Base-by-base conservation (phyloP, 2,113 vertebrate species). In the Okapia johnstoni region DNA sequence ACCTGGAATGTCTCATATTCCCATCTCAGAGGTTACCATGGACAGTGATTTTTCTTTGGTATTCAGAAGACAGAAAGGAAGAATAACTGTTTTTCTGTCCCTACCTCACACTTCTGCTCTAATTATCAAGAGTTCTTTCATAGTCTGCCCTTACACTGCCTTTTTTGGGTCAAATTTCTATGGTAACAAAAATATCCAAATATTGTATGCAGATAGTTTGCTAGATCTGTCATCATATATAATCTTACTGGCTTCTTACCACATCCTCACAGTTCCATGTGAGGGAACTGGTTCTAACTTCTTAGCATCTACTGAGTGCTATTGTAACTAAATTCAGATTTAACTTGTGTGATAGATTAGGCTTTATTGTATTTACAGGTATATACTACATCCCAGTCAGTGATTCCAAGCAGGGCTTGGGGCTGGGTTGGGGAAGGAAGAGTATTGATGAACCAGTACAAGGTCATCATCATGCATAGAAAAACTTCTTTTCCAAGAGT, bases 301-400 rank as follows among this genome's bases (percentile, higher is more conserved):
- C 61, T 76, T 63, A 94, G 28, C 43, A 55, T 92, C 61, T 40
- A 87, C 19, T 90, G 63, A 43, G 46, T 61, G 23, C 10, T 85
- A 21, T 76, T 96, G 19, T 57, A 84, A 88, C 89, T 92, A 93
- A 90, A 95, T 80, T 93, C 46, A 73, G 8, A 60, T 95, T 90
- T 96, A 93, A 89, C 28, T 50, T 61, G 36, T 91, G 33, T 30
- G 43, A 26, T 79, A 61, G 26, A 33, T 57, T 86, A 40, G 79
- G 40, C 16, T 55, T 81, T 26, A 5, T 79, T 92, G 26, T 81
- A 79, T 55, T 57, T 77, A 66, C 10, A 66, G 28, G 36, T 88
- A 21, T 89, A 63, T 83, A 88, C 93, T 85, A 83, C 21, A 60
- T 12, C 2, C 25, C 28, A 90, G 21, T 50, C 46, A 90, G 50